Base-by-base conservation (phyloP, 2,113 vertebrate species). In the Hyperoodon ampullatus region DNA sequence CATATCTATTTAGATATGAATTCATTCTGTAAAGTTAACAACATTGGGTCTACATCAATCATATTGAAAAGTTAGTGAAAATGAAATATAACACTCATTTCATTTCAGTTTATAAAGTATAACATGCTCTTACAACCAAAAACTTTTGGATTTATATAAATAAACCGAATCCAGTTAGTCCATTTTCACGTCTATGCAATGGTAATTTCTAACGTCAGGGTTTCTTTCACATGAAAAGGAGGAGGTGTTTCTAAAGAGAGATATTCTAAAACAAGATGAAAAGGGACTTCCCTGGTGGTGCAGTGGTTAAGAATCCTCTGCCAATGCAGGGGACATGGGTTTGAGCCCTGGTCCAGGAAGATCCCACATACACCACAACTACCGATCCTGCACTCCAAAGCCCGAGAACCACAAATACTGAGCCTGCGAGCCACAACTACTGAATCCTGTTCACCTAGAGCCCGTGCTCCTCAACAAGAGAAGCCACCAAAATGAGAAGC, bases 31-130 rank as follows among this genome's bases (percentile, higher is more conserved):
- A 97, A 98, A 98, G 98, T 95, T 91, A 98, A 93, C 4, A 86
- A 88, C 92, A 93, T 90, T 98, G 93, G 78, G 44, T 96, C 94
- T 92, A 77, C 80, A 98, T 98, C 61, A 96, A 96, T 98, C 97
- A 96, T 88, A 95, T 44, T 96, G 95, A 98, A 98, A 98, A 98
- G 66, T 90, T 94, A 97, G 74, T 86, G 97, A 98, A 98, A 98
- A 96, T 95, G 50, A 98, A 98, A 98, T 95, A 95, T 74, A 95
- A 83, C 47, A 61, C 90, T 96, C 9, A 93, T 96, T 98, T 98
- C 60, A 89, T 68, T 68, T 71, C 26, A 95, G 21, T 87, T 98
- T 83, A 89, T 92, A 98, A 96, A 97, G 84, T 96, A 95, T 71
- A 97, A 24, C 95, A 10, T 84, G 78, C 1, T 77, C 18, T 97